These are phyloP conservation scores for Pelosia muscerda DNA, from an alignment of 2,888 invertebrate species.

Conservation along the genomic window DNA sequence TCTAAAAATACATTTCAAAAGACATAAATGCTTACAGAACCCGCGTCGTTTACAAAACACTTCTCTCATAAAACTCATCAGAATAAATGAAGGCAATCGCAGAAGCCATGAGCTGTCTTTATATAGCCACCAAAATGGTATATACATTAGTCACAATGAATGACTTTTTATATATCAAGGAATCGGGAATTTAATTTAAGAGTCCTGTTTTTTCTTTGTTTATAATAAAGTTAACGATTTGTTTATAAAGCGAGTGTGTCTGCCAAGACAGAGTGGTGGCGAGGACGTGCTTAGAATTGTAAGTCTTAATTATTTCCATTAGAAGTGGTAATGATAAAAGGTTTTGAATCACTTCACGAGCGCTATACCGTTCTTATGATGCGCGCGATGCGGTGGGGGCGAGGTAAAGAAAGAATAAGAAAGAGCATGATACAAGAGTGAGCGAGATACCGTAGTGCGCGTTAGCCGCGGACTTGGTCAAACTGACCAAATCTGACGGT, in stretches of 20 bases:
- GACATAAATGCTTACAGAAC: constrained; percentile 39
- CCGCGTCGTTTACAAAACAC: constrained; percentile 38
- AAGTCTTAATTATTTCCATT: constrained; percentile 38
- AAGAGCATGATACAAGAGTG: no score
- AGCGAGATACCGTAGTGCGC: no score
- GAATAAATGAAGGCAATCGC: constrained; percentile 67
- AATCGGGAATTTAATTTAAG: constrained; percentile 51
- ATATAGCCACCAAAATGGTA: constrained; percentile 51
- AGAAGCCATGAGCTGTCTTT: constrained; percentile 53
- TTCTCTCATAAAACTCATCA: constrained; percentile 53
- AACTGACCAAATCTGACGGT: no score
- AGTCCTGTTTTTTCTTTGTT: constrained; percentile 30
- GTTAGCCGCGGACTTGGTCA: no score
- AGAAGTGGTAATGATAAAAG: constrained; percentile 30
- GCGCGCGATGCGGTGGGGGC: no score
- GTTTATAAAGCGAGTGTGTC: constrained; percentile 33
- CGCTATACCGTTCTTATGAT: no score
- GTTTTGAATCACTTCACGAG: constrained; percentile 32
- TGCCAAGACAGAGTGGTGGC: constrained; percentile 29
- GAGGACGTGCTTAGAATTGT: constrained; percentile 47
- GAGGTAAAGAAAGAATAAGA: no score
- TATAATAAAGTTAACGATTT: constrained; percentile 46
- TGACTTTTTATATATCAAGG: constrained; percentile 56
- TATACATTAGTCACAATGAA: constrained; percentile 57
- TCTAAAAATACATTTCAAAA: constrained; percentile 40